A percentile compares a stretch with the other conserved stretches of the same genome.
These are phyloP conservation scores for Erethizon dorsatum DNA, from an alignment of 2,797 vertebrate genomes.

Conservation along the genomic window DNA sequence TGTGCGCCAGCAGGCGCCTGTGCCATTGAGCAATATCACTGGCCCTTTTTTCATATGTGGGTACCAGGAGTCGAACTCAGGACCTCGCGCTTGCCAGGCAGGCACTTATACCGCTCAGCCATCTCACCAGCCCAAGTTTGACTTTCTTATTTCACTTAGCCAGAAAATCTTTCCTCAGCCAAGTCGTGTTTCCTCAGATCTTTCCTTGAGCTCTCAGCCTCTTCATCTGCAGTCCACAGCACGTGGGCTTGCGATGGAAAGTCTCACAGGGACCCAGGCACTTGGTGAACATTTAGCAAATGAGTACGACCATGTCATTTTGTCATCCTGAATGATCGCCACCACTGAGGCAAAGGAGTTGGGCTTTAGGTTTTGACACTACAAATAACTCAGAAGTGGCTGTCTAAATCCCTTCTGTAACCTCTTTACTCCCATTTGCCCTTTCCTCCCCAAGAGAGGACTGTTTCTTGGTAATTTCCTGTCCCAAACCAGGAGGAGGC, in stretches of 20 bases:
- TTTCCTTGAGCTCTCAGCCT: background rate
- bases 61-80: too few species aligned
- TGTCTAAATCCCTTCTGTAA: background rate
- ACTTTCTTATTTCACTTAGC: background rate
- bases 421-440: background rate
- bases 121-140: background rate
- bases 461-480: background rate
- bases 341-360: background rate
- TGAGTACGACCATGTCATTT: background rate
- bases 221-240: background rate
- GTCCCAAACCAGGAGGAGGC: background rate
- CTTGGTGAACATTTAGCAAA: background rate
- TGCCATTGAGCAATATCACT: too few species aligned
- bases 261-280: background rate
- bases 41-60: too few species aligned
- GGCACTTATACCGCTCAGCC: too few species aligned
- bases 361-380: fast-evolving
- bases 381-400: background rate
- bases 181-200: background rate
- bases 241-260: too few species aligned
- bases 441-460: background rate
- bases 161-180: background rate
- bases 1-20: too few species aligned
- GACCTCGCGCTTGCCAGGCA: too few species aligned
- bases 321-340: background rate